Base-by-base conservation (phyloP, 2,888 invertebrate genomes). In the Camptogramma bilineatum region DNA sequence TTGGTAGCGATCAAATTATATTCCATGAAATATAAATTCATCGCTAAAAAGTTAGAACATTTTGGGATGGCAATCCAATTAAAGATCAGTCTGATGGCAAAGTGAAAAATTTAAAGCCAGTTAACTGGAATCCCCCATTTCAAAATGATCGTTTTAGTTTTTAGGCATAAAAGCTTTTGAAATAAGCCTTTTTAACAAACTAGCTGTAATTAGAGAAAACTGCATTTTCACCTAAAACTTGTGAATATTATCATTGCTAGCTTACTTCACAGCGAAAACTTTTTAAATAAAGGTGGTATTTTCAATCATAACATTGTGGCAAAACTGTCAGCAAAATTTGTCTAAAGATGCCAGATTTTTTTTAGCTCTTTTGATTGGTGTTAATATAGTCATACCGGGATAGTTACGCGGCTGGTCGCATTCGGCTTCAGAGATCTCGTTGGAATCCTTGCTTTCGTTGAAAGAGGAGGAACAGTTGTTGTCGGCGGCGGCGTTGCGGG, bases 371-470 rank as follows among this genome's bases (percentile, higher is more conserved):
- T 16, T 42, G 4, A 16, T 4, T 42, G 16, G 16, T 16, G 39
- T 42, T 16, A 39, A 13, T 31, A 16, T 28, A 31, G 13, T 10
- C 87, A 65, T 94, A 97, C 97, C 97, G 84, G 97, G 97, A 85
- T 97, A 97, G 88, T 96, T 97, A 81, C 97, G 95, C 66, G 95
- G 96, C 91, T 97, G 96, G 94, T 98, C 98, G 88, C 98, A 98
- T 89, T 98, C 98, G 77, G 98, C 97, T 91, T 98, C 98, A 83
- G 97, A 97, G 90, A 97, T 97, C 92, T 98, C 98, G 93, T 97
- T 98, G 90, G 97, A 97, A 88, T 98, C 97, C 94, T 98, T 98
- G 85, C 97, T 97, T 89, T 98, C 98, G 91, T 98, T 98, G 93
- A 97, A 97, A 51, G 95, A 95, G 76, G 96, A 96, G 80, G 96